phyloP scores from a whole-genome alignment of 2,797 vertebrate genomes.

The Paratrypauchen microcephalus region DNA sequence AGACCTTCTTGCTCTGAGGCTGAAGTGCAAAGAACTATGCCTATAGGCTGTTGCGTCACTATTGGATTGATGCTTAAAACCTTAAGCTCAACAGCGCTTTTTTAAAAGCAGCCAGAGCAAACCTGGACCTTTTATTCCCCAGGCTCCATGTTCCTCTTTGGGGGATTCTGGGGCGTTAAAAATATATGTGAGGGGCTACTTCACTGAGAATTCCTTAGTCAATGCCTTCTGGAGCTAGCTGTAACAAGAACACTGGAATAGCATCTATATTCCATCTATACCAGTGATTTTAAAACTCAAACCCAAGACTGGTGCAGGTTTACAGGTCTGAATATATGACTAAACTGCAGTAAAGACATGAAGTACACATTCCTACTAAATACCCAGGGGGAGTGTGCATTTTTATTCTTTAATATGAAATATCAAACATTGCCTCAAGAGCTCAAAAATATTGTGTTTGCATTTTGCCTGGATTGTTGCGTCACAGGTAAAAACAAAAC shows the following conservation, averaged over 20 bases:
- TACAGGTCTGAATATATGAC: background rate
- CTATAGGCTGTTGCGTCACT: background rate
- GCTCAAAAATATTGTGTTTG: too few relatives aligned
- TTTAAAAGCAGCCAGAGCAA: background rate
- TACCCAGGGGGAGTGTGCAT: too few relatives aligned
- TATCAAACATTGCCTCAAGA: too few relatives aligned
- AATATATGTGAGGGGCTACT: constrained; percentile 1
- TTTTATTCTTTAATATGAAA: too few relatives aligned
- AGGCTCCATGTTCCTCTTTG: background rate
- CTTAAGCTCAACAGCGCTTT: background rate
- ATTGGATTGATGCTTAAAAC: background rate
- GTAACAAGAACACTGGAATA: background rate
- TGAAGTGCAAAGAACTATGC: background rate
- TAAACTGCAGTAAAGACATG: too few relatives aligned
- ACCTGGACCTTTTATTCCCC: background rate
- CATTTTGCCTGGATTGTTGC: too few relatives aligned
- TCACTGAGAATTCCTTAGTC: constrained; percentile 2
- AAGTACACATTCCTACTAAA: too few relatives aligned
- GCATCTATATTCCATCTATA: background rate
- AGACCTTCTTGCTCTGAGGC: background rate
- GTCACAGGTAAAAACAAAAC: too few relatives aligned
- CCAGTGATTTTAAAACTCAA: too few relatives aligned
- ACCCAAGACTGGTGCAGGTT: background rate
- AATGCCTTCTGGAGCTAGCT: background rate
- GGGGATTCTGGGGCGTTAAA: background rate